Percentiles rank a stretch among this genome's conserved stretches.
These are phyloP conservation scores for Latrodectus geometricus DNA, from an alignment of 1,140 invertebrate genomes.

Conservation along the genomic window DNA sequence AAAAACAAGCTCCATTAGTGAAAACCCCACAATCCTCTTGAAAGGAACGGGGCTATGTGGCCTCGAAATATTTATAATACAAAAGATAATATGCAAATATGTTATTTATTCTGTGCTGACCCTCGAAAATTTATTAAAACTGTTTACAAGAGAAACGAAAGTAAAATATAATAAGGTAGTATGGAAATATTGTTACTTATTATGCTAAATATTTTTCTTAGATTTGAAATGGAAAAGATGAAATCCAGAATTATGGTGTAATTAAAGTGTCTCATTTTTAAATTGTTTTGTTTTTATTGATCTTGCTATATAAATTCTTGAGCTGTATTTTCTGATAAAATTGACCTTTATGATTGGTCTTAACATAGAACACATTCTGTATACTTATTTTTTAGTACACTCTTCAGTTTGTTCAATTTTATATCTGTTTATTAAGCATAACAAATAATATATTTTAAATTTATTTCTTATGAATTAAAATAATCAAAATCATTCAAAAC, in stretches of 20 bases:
- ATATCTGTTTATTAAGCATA: too few species aligned
- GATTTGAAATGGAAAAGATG: conserved; percentile 8
- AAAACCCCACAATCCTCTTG: background rate
- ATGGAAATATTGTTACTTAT: conserved; percentile 12
- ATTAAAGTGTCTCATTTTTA: conserved; percentile 45
- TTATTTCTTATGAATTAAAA: too few species aligned
- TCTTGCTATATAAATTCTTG: too few species aligned
- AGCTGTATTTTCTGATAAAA: too few species aligned
- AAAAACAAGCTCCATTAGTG: background rate
- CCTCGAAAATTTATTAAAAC: conserved; percentile 24
- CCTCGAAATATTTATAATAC: conserved; percentile 30
- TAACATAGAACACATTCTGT: too few species aligned
- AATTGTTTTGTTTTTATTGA: too few species aligned
- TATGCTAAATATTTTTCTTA: conserved; percentile 50
- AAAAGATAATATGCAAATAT: conserved; percentile 27
- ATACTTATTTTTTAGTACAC: too few species aligned
- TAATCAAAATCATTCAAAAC: too few species aligned
- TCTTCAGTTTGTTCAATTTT: too few species aligned
- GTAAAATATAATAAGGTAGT: conserved; percentile 1
- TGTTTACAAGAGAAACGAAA: conserved; percentile 11
- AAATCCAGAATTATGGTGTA: conserved; percentile 39
- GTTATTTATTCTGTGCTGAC: conserved; percentile 45
- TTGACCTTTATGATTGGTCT: too few species aligned
- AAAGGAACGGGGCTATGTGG: conserved; percentile 24
- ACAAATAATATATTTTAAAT: too few species aligned